These are phyloP conservation scores for Eumaeus atala DNA, from an alignment of 1,140 invertebrate genomes.

Conservation along the genomic window DNA sequence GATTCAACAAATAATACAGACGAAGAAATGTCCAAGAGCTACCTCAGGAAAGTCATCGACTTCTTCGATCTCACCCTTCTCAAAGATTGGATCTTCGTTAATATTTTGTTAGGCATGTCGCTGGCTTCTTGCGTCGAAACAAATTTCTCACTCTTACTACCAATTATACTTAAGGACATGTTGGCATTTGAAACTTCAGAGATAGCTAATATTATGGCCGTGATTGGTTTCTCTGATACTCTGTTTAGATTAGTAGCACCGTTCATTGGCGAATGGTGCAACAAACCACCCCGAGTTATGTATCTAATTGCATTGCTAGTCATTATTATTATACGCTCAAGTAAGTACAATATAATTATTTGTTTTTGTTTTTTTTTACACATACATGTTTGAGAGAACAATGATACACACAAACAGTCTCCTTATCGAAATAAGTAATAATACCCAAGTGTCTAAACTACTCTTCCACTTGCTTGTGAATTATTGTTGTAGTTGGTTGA, in stretches of 20 bases:
- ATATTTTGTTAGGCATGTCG: conserved; percentile 80
- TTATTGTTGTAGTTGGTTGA: too few relatives aligned
- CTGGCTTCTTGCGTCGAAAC: conserved; percentile 80
- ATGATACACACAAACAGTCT: conserved; percentile 6
- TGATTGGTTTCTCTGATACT: conserved; percentile 76
- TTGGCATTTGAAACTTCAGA: conserved; percentile 71
- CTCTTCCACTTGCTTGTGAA: too few relatives aligned
- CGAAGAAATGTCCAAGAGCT: conserved; percentile 32
- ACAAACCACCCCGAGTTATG: conserved; percentile 76
- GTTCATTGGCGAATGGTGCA: conserved; percentile 77
- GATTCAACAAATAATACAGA: conserved; percentile 20
- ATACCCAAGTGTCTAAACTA: too few relatives aligned
- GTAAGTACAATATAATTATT: conserved; percentile 64
- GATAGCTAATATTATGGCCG: conserved; percentile 77
- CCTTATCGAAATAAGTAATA: too few relatives aligned
- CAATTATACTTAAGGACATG: conserved; percentile 79
- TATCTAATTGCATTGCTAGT: conserved; percentile 77
- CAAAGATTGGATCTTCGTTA: conserved; percentile 70
- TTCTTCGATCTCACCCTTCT: conserved; percentile 64
- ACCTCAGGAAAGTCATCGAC: conserved; percentile 39
- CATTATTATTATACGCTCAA: conserved; percentile 76
- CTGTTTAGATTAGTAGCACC: conserved; percentile 76
- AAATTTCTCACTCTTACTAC: conserved; percentile 79
- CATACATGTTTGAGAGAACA: too few relatives aligned
- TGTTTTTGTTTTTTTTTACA: too few relatives aligned